phyloP scores from a whole-genome alignment of 2,797 vertebrate genomes.

The Sus cebifrons region DNA sequence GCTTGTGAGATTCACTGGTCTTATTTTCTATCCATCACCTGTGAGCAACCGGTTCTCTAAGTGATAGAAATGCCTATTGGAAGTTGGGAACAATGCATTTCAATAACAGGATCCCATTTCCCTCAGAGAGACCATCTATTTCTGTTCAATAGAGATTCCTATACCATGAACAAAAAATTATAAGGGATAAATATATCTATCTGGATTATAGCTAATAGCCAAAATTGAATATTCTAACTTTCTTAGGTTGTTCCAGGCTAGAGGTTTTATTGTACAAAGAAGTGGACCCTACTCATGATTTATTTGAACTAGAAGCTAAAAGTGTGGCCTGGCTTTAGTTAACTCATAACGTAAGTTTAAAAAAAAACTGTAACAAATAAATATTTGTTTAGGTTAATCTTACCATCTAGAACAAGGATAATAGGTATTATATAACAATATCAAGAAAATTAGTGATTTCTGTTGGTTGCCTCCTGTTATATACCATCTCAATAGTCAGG shows the following conservation, averaged over 20 bases:
- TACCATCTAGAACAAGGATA: neutral
- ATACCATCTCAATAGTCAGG: neutral
- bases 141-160: neutral
- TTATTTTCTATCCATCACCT: conserved; percentile 69
- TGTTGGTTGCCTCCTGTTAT: neutral
- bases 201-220: neutral
- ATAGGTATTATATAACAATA: neutral
- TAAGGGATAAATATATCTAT: neutral
- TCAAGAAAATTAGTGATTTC: neutral
- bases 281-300: neutral
- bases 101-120: conserved; percentile 7
- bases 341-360: conserved; percentile 6
- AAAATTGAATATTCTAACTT: conserved; percentile 7
- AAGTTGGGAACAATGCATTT: neutral
- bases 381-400: neutral
- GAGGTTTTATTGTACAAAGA: neutral
- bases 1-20: neutral
- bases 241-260: neutral
- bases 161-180: neutral
- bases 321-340: neutral
- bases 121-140: conserved; percentile 7
- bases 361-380: neutral
- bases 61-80: neutral
- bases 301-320: conserved; percentile 2
- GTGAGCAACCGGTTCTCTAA: conserved; percentile 46